Base-by-base conservation (phyloP, 53 echinoderm and acorn worm species). In the Temnopleurus reevesii region DNA sequence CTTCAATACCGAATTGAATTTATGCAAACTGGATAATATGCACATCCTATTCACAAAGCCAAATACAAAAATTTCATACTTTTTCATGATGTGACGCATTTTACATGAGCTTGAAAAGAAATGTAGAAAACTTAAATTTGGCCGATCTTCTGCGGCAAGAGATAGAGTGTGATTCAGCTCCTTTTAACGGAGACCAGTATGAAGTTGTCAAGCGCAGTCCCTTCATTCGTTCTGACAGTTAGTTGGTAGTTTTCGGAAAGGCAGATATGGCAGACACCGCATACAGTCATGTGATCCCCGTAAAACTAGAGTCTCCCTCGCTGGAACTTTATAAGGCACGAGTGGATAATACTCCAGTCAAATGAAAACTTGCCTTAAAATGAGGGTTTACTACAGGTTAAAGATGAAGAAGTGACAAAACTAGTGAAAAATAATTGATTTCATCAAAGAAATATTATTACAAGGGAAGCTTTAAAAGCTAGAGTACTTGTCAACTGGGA, bases 211-310 rank as follows among this genome's bases (percentile, higher is more conserved):
- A 51, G 51, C 18, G 8, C 46, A 7, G 49, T 29, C 28, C 53
- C 65, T n/a, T 66, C 34, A 87, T 87, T 87, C 46, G 19, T 8
- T 31, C 51, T 87, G 88, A 87, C 88, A 87, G 88, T 87, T 87
- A 87, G 88, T 87, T 87, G 53, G 65, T 65, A 71, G 66, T 64
- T 85, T 85, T 85, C 85, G 85, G 83, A 83, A 83, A 83, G 53
- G 55, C 49, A 45, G 25, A 28, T 28, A 60, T 43, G 21, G 43
- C 59, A 36, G 59, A 60, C 44, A 85, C 85, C 85, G 85, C 85
- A 85, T 36, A 36, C 7, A 85, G 85, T 85, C 60, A 85, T 46
- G 24, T 85, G 85, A 85, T 60, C 36, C 36, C 6, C 8, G 41
- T 71, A 41, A 71, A 71, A 63, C 43, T 23, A 19, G 1, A 71